Base-by-base conservation (phyloP, 2,113 vertebrate genomes). In the Hippoglossus stenolepis region DNA sequence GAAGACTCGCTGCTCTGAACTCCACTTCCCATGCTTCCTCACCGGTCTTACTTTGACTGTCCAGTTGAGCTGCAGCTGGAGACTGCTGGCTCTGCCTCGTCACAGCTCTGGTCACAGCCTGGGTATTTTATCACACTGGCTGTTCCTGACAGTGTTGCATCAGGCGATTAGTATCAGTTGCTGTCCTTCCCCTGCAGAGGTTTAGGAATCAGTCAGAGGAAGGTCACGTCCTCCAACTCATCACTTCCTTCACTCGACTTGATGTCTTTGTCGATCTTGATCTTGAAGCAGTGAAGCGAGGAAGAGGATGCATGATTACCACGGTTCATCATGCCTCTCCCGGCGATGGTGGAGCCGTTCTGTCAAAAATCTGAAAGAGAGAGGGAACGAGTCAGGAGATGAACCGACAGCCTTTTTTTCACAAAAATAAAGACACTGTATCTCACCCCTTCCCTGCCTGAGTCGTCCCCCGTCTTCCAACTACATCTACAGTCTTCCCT, bases 11-110 rank as follows among this genome's bases (percentile, higher is more conserved):
- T 47, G 67, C 75, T 57, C 40, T 18, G 47, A 72, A 43, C 69
- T 26, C 78, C 67, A 70, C 72, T 13, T 79, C 82, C 89, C 93
- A 93, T 94, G 45, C 65, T 92, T 79, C 60, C 73, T 63, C 21
- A 23, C 49, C 0, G 7, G 23, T 43, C 35, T 18, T 1, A 43
- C 23, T 63, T 59, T 9, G 17, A 59, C 40, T 77, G 66, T 45
- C 24, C 40, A 13, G 53, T 47, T 2, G 24, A 54, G 70, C 75
- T 70, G 72, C 57, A 70, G 69, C 67, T n/a, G 66, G 5, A 51
- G 54, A 58, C 69, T 43, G 28, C 28, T 61, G 28, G 26, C 47
- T 73, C 63, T 65, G 14, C 40, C n/a, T 64, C 15, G 56, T 73
- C 62, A 58, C 51, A 75, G 68, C 60, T 71, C 40, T 9, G 58